Evolutionary conservation across 2,797 vertebrate genomes (phyloP).

Genomic region (Enteromius unitaeniatus): DNA sequence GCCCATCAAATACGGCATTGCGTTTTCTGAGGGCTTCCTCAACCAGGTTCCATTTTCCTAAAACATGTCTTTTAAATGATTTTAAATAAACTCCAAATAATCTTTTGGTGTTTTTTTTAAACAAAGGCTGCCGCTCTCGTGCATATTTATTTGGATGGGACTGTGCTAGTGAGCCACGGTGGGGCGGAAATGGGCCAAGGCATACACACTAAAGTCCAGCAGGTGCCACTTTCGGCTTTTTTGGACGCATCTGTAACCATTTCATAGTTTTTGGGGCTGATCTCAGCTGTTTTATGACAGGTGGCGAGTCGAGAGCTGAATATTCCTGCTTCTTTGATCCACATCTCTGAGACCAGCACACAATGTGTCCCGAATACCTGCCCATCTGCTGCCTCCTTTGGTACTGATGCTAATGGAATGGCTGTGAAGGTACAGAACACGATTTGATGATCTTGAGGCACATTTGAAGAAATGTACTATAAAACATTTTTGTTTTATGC

Average conservation of each 20-base stretch:
- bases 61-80: not conserved
- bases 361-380: slow-evolving; percentile 83
- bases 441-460: not conserved
- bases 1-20: slow-evolving; percentile 88
- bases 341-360: slow-evolving; percentile 89
- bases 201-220: slow-evolving; percentile 86
- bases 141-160: slow-evolving; percentile 86
- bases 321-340: slow-evolving; percentile 81
- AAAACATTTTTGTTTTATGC: not conserved
- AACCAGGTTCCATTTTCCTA: slow-evolving; percentile 80
- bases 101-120: not conserved
- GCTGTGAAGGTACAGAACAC: slow-evolving; percentile 83
- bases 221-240: slow-evolving; percentile 71
- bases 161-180: slow-evolving; percentile 83
- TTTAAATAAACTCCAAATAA: slow-evolving; percentile 15
- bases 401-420: slow-evolving; percentile 89
- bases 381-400: slow-evolving; percentile 81
- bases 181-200: slow-evolving; percentile 87
- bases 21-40: slow-evolving; percentile 74
- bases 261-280: not conserved
- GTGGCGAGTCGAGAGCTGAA: slow-evolving; percentile 88
- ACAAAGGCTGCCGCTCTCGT: slow-evolving; percentile 83
- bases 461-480: not conserved
- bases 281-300: slow-evolving; percentile 65
- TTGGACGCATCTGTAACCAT: not conserved